These are phyloP conservation scores for Rhinichthys klamathensis DNA, from an alignment of 2,113 vertebrate species.

Conservation along the genomic window DNA sequence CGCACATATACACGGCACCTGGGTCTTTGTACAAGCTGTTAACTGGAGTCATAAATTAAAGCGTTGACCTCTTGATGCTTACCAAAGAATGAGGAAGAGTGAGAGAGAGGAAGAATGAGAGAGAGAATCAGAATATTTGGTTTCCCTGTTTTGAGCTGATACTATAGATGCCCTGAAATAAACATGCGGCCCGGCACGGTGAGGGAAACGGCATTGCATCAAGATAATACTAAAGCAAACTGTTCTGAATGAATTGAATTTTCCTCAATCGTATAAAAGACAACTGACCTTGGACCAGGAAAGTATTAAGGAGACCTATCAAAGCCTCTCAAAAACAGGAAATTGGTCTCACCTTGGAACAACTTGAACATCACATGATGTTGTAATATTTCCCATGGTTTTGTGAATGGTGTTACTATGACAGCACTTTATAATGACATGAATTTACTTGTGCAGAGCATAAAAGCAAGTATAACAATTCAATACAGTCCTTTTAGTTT, in stretches of 20 bases:
- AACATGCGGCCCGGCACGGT: slow-evolving; percentile 56
- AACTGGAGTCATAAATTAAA: slow-evolving; percentile 73
- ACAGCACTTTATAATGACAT: not conserved
- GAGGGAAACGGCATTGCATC: slow-evolving; percentile 59
- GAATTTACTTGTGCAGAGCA: not conserved
- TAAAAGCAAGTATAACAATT: slow-evolving; percentile 45
- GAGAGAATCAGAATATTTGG: not conserved
- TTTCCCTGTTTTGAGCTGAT: slow-evolving; percentile 50
- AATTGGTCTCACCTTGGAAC: slow-evolving; percentile 24
- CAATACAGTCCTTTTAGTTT: not conserved
- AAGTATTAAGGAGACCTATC: slow-evolving; percentile 17
- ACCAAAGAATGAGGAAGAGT: too few species aligned
- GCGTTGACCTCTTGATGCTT: slow-evolving; percentile 63
- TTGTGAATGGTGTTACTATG: slow-evolving; percentile 16
- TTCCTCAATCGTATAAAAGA: not conserved
- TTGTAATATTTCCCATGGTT: slow-evolving; percentile 33
- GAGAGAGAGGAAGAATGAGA: slow-evolving; percentile 45
- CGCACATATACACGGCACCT: slow-evolving; percentile 60
- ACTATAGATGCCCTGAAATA: slow-evolving; percentile 62
- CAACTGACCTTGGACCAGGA: slow-evolving; percentile 27
- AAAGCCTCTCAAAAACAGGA: slow-evolving; percentile 11
- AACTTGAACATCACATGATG: slow-evolving; percentile 17
- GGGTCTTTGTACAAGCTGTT: slow-evolving; percentile 67
- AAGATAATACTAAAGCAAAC: slow-evolving; percentile 46
- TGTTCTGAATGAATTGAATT: not conserved